These are phyloP conservation scores for Eumacrocentrus americanus DNA, from an alignment of 2,888 invertebrate genomes.

Conservation along the genomic window DNA sequence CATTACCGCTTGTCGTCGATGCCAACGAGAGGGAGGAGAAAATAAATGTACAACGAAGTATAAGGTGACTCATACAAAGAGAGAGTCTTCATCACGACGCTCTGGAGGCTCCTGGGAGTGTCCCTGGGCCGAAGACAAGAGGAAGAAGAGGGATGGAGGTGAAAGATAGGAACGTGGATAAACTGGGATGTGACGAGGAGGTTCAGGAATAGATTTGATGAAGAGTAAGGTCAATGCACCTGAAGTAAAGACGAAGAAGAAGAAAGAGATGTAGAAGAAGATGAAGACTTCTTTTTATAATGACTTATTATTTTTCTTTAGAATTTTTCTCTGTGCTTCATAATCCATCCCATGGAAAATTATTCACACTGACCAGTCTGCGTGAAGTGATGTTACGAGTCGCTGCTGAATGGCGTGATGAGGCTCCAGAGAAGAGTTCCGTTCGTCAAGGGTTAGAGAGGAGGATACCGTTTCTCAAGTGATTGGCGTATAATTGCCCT, in stretches of 20 bases:
- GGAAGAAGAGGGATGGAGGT: neutral
- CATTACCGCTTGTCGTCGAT: constrained; percentile 1
- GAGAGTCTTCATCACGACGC: neutral
- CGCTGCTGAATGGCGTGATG: constrained; percentile 12
- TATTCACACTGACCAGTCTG: constrained; percentile 13
- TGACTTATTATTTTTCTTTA: neutral
- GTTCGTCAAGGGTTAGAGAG: neutral
- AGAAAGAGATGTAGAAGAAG: constrained; percentile 29
- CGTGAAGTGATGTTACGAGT: constrained; percentile 11
- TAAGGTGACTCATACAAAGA: neutral
- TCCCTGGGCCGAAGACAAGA: too few species aligned
- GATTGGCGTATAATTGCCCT: constrained; percentile 7
- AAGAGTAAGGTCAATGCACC: constrained; percentile 9
- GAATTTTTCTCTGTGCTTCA: neutral
- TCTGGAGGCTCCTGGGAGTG: neutral
- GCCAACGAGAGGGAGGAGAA: neutral
- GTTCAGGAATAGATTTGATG: neutral
- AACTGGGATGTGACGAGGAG: neutral
- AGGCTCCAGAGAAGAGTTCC: constrained; percentile 14
- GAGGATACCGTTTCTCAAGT: neutral
- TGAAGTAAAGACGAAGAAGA: too few species aligned
- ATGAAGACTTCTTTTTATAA: constrained; percentile 18
- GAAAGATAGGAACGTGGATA: neutral
- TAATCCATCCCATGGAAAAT: neutral
- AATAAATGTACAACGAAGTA: neutral